phyloP scores from a whole-genome alignment of 2,888 invertebrate species.

The Peribatodes rhomboidaria region DNA sequence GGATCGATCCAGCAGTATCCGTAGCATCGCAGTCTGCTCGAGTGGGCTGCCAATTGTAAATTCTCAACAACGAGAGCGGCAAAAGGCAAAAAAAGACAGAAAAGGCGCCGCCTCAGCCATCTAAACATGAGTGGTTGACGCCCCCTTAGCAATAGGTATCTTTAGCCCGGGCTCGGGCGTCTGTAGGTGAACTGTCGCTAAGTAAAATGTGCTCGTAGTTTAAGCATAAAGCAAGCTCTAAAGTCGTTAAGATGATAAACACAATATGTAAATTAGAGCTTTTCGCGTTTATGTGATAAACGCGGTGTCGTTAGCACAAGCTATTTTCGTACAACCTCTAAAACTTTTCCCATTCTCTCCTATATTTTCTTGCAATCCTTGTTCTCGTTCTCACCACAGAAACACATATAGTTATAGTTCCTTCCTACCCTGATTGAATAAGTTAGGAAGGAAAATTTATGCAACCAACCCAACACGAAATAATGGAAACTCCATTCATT shows the following conservation, averaged over 20 bases:
- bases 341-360: slow-evolving; percentile 25
- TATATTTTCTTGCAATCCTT: slow-evolving; percentile 27
- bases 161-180: not conserved
- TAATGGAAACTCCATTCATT: slow-evolving; percentile 46
- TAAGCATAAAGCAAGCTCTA: slow-evolving; percentile 9
- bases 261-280: slow-evolving; percentile 15
- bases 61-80: no score
- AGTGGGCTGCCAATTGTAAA: no score
- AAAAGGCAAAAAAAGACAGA: no score
- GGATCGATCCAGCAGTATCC: no score
- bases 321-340: slow-evolving; percentile 39
- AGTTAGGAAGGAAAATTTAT: slow-evolving; percentile 21
- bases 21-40: no score
- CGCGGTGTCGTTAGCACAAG: not conserved
- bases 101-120: no score
- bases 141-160: not conserved
- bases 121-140: not conserved
- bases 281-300: slow-evolving; percentile 2
- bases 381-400: slow-evolving; percentile 4
- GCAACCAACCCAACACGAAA: slow-evolving; percentile 25
- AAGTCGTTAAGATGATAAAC: slow-evolving; percentile 19
- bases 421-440: slow-evolving; percentile 27
- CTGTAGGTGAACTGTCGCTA: slow-evolving; percentile 1
- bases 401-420: slow-evolving; percentile 10
- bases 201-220: slow-evolving; percentile 31